Conservation (phyloP, 1,140 invertebrate genomes). For the Amyelois transitella region DNA sequence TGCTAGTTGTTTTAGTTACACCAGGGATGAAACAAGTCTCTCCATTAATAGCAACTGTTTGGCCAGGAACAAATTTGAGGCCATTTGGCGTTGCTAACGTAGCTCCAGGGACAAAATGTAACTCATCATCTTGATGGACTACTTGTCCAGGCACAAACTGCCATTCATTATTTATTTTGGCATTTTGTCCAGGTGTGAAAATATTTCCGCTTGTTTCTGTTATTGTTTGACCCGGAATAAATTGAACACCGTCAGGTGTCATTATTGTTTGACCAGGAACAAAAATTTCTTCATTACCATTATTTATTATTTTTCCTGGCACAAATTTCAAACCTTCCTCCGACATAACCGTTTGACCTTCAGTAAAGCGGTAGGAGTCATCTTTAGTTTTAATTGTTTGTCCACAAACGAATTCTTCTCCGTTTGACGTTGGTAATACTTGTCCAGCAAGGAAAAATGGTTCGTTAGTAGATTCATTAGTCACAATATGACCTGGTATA, state of each 20-base stretch:
- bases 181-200: slow-evolving; percentile 82
- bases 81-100: slow-evolving; percentile 79
- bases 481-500: slow-evolving; percentile 81
- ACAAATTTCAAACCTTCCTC: slow-evolving; percentile 80
- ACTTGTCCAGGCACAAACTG: slow-evolving; percentile 80
- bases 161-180: slow-evolving; percentile 72
- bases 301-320: slow-evolving; percentile 76
- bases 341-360: slow-evolving; percentile 79
- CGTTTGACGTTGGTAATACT: slow-evolving; percentile 77
- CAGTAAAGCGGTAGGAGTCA: slow-evolving; percentile 76
- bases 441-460: slow-evolving; percentile 81
- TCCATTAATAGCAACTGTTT: slow-evolving; percentile 75
- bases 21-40: slow-evolving; percentile 75
- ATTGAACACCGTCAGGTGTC: slow-evolving; percentile 75
- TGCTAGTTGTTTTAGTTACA: slow-evolving; percentile 51
- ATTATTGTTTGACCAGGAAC: slow-evolving; percentile 82
- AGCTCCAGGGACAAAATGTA: slow-evolving; percentile 78
- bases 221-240: slow-evolving; percentile 79
- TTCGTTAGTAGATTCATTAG: slow-evolving; percentile 75
- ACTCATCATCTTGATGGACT: slow-evolving; percentile 66
- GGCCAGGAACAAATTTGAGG: slow-evolving; percentile 79
- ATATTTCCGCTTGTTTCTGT: slow-evolving; percentile 72
- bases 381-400: slow-evolving; percentile 78
- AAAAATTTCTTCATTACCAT: slow-evolving; percentile 73
- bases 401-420: slow-evolving; percentile 79